phyloP scores from a whole-genome alignment of 2,888 invertebrate genomes.

The Brenthis hecate region DNA sequence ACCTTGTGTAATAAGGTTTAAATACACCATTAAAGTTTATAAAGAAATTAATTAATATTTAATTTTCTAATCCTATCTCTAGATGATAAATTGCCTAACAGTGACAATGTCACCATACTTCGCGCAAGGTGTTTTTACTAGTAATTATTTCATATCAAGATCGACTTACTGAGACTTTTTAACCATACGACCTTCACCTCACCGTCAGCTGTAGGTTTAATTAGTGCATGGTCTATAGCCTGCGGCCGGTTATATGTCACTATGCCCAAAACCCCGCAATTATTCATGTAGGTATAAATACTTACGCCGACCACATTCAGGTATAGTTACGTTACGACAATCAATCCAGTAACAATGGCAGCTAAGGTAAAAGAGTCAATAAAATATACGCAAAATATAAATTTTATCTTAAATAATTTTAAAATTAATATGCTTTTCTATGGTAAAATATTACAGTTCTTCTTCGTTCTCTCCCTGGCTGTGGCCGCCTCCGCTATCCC shows the following conservation, averaged over 20 bases:
- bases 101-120: constrained; percentile 2
- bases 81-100: not conserved
- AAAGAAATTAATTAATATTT: not conserved
- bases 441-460: constrained; percentile 29
- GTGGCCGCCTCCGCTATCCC: constrained; percentile 48
- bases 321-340: constrained; percentile 59
- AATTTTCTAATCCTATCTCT: not conserved
- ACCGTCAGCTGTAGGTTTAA: constrained; percentile 47
- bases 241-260: constrained; percentile 44
- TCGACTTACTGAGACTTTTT: constrained; percentile 23
- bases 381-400: not conserved
- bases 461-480: constrained; percentile 60
- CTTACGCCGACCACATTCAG: constrained; percentile 48
- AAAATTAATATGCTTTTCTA: not conserved
- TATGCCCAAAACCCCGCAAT: constrained; percentile 47
- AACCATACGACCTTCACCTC: constrained; percentile 53
- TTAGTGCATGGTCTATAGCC: constrained; percentile 45
- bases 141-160: constrained; percentile 14
- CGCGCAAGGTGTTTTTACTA: constrained; percentile 15
- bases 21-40: too few relatives aligned
- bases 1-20: too few relatives aligned
- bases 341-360: constrained; percentile 65
- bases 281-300: constrained; percentile 59
- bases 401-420: not conserved
- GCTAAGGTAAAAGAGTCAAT: constrained; percentile 53